phyloP scores from a whole-genome alignment of 2,113 vertebrate genomes.

The Procavia capensis region DNA sequence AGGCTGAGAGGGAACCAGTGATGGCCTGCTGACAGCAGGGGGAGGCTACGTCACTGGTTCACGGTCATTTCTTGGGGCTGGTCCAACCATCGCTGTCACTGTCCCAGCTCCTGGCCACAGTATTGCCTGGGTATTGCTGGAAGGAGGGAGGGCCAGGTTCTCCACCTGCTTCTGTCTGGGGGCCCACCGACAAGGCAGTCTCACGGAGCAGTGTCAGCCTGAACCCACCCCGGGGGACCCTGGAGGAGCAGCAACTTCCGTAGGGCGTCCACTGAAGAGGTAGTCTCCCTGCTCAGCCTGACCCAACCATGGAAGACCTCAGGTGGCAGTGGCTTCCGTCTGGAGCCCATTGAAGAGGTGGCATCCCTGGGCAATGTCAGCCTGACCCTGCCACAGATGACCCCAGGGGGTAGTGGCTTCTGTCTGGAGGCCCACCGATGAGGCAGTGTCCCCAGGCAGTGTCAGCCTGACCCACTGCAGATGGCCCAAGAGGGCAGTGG shows the following conservation, averaged over 20 bases:
- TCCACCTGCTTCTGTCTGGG: background rate
- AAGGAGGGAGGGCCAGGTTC: background rate
- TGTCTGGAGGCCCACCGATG: no score
- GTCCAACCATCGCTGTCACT: background rate
- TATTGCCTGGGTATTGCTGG: background rate
- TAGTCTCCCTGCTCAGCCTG: no score
- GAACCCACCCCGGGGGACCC: background rate
- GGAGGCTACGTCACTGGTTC: background rate
- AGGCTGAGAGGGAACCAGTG: background rate
- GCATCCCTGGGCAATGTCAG: background rate
- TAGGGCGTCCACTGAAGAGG: no score
- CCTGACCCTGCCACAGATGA: background rate
- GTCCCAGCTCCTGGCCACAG: background rate
- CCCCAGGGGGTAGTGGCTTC: background rate
- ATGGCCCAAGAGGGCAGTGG: no score
- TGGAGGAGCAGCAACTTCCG: background rate
- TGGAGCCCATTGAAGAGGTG: background rate
- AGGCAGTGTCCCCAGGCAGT: no score
- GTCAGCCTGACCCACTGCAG: no score
- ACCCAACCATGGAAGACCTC: no score
- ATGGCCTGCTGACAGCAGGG: background rate
- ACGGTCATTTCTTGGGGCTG: background rate
- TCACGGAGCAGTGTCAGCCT: background rate
- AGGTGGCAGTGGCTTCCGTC: no score
- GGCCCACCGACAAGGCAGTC: background rate